Evolutionary conservation across 1,140 invertebrate species (phyloP).

Genomic region (Dicyema japonicum): DNA sequence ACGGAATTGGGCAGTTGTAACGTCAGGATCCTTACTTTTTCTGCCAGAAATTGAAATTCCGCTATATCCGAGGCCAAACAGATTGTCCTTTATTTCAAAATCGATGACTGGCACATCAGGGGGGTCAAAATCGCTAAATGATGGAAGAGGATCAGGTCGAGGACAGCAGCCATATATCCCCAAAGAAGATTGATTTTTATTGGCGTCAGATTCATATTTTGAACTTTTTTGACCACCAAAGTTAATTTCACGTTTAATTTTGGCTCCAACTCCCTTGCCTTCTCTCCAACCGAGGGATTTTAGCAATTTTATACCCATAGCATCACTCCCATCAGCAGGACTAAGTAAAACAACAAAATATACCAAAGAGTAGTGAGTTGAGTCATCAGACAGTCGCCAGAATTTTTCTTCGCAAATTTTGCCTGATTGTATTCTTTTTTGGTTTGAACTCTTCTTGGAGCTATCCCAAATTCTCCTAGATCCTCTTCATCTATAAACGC

Average conservation of each 20-base stretch:
- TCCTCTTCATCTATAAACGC: conserved; percentile 99
- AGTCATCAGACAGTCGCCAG: too few species aligned
- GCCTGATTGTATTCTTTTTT: conserved; percentile 31
- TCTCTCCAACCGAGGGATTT: conserved; percentile 41
- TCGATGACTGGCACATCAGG: conserved; percentile 39
- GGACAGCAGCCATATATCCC: conserved; percentile 5
- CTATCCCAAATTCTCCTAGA: conserved; percentile 64
- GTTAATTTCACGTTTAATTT: conserved; percentile 20
- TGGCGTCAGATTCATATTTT: conserved; percentile 32
- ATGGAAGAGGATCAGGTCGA: neutral
- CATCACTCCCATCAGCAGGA: conserved; percentile 53
- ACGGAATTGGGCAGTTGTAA: conserved; percentile 7
- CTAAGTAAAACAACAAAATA: conserved; percentile 13
- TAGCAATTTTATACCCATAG: too few species aligned
- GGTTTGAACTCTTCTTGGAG: conserved; percentile 42
- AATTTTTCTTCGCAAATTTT: too few species aligned
- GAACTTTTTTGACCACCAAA: conserved; percentile 20
- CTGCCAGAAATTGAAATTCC: too few species aligned
- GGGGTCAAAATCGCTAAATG: conserved; percentile 31
- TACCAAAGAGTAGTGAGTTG: too few species aligned
- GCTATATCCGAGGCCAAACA: conserved; percentile 42
- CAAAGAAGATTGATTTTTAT: conserved; percentile 5
- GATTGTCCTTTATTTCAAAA: conserved; percentile 33
- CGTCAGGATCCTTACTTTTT: too few species aligned
- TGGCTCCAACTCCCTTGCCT: conserved; percentile 53